Evolutionary conservation across 2,113 vertebrate species (phyloP), one percentile per base, ranked within the genome.

Genomic region (Crotalus helleri): DNA sequence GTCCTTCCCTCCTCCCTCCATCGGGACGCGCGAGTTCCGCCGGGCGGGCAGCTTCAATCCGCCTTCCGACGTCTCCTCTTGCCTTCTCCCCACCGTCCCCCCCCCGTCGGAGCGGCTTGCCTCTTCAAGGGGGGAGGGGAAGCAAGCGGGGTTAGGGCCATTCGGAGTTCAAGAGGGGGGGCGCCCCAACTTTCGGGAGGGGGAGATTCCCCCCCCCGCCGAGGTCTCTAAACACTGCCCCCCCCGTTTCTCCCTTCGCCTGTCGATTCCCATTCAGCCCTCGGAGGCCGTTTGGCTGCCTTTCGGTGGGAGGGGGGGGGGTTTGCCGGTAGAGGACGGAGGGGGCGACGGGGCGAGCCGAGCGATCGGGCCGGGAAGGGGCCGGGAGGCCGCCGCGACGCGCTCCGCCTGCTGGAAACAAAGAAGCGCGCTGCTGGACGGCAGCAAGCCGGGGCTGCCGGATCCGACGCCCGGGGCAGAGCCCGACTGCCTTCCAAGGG

Each of bases 21-120:
- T 54, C 29, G 24, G 3, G 29, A 89, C 64, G 74, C 92, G 58
- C 90, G 94, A 94, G 95, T 91, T 92, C 96, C 92, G 93, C 26
- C 91, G 87, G 4, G 10, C 1, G 87, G 4, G 10, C 1, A 29
- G 51, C 44, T 54, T 46, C 87, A 12, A 39, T 8, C 26, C 44
- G 86, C 90, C 44, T 26, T 10, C 23, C 54, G 29, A 23, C 5
- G 5, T 19, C 55, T 46, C 55, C 58, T 8, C 23, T 26, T 54
- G 49, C 49, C 6, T 4, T 46, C 46, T 46, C 5, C 46, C 46
- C 39, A 1, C 21, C 53, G 8, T 39, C 19, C 90, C 51, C 88
- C 21, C 57, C 1, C 21, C 57, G 33, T 24, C 33, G 9, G 49
- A n/a, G 53, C 3, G 5, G 61, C 21, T 15, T 86, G n/a, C 86